Conservation (phyloP, 2,113 vertebrate species). For the Mus spicilegus region DNA sequence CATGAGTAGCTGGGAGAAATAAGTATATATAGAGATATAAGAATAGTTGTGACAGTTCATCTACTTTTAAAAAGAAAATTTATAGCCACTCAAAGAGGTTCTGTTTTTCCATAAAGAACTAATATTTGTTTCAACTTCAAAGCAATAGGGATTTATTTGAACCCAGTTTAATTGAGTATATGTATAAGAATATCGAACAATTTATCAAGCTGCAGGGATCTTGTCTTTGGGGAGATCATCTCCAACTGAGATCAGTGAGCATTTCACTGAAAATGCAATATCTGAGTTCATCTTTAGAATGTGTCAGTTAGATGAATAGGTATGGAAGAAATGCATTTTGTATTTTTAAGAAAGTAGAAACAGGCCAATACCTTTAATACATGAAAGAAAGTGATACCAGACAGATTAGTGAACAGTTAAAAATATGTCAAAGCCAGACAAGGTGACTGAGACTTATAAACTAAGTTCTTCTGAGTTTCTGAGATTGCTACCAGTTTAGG, state of each 20-base stretch:
- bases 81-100: background rate
- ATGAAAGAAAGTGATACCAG: background rate
- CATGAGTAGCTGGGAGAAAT: background rate
- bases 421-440: background rate
- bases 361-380: background rate
- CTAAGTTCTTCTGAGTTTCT: background rate
- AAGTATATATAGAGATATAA: background rate
- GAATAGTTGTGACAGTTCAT: background rate
- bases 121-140: constrained; percentile 3
- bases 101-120: background rate
- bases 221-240: background rate
- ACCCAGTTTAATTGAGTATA: background rate
- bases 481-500: background rate
- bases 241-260: background rate
- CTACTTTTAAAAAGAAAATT: background rate
- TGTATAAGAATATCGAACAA: background rate
- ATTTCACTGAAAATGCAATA: constrained; percentile 18
- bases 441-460: background rate
- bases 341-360: constrained; percentile 18
- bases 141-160: background rate
- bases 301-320: background rate
- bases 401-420: background rate
- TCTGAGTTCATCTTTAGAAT: constrained; percentile 1
- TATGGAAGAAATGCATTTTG: background rate
- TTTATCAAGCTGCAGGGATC: background rate